Percentiles rank a stretch among this genome's conserved stretches.
phyloP scores from a whole-genome alignment of 2,113 vertebrate genomes.

The Epinephelus cyanopodus region DNA sequence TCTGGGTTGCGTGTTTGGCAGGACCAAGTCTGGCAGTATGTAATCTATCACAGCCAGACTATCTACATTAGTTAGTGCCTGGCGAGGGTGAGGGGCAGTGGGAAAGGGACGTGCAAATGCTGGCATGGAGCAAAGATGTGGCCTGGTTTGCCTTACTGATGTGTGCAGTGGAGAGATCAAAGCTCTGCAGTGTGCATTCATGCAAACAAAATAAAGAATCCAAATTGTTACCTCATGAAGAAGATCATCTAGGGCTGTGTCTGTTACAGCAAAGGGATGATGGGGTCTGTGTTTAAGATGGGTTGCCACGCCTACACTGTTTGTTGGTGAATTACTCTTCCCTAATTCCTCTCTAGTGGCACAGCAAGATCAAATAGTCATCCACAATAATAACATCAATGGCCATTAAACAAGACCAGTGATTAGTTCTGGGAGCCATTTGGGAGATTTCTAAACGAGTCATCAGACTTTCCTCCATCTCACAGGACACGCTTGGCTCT shows the following conservation, averaged over 20 bases:
- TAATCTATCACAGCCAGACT: conserved; percentile 66
- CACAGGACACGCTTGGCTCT: conserved; percentile 30
- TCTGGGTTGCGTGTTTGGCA: conserved; percentile 48
- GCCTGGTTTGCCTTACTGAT: conserved; percentile 39
- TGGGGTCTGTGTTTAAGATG: conserved; percentile 41
- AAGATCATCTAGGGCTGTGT: conserved; percentile 1
- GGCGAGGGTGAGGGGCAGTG: conserved; percentile 35
- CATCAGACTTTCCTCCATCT: conserved; percentile 61
- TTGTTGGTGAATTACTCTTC: conserved; percentile 63
- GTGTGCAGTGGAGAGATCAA: conserved; percentile 33
- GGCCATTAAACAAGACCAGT: conserved; percentile 66
- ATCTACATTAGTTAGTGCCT: conserved; percentile 57
- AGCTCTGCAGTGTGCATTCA: conserved; percentile 10
- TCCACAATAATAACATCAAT: conserved; percentile 73
- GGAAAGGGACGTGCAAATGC: conserved; percentile 15
- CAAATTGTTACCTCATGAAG: conserved; percentile 34
- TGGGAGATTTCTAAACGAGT: conserved; percentile 61
- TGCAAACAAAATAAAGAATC: conserved; percentile 38
- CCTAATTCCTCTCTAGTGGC: conserved; percentile 69
- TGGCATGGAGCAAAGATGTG: conserved; percentile 36
- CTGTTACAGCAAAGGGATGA: conserved; percentile 14
- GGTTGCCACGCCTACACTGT: conserved; percentile 36
- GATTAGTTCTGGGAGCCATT: conserved; percentile 69
- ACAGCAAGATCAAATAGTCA: conserved; percentile 66
- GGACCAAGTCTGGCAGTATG: conserved; percentile 50